These are phyloP conservation scores for Crocidura indochinensis DNA, from an alignment of 2,797 vertebrate species.

Conservation along the genomic window DNA sequence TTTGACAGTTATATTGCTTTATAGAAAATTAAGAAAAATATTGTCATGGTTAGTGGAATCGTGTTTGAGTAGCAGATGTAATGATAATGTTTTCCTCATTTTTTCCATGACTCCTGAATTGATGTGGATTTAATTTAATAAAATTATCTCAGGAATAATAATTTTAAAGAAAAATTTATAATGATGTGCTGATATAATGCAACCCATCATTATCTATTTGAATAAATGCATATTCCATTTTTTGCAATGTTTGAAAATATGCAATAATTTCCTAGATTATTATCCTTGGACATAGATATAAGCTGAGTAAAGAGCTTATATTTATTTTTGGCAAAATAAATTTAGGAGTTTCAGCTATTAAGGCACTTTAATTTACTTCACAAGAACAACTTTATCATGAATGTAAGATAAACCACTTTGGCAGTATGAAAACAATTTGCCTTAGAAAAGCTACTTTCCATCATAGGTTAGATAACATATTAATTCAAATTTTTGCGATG, in stretches of 20 bases:
- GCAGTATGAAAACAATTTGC: conserved; percentile 48
- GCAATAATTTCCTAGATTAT: neutral
- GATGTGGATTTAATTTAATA: conserved; percentile 39
- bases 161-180: neutral
- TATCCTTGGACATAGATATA: neutral
- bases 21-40: too few relatives aligned
- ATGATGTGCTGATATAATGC: neutral
- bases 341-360: neutral
- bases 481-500: conserved; percentile 73
- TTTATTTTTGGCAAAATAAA: conserved; percentile 44
- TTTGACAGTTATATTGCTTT: too few relatives aligned
- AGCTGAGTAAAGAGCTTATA: conserved; percentile 12
- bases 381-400: conserved; percentile 44
- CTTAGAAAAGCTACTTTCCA: conserved; percentile 13
- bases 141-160: neutral
- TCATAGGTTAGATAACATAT: conserved; percentile 55
- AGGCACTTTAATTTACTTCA: conserved; percentile 8
- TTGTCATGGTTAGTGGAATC: neutral
- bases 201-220: neutral
- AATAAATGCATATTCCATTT: conserved; percentile 10
- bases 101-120: neutral
- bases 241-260: too few relatives aligned
- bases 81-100: neutral
- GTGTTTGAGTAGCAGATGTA: neutral
- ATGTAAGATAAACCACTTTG: conserved; percentile 26